A percentile compares a stretch with the other conserved stretches of the same genome.
These are phyloP conservation scores for Albula goreensis DNA, from an alignment of 2,113 vertebrate species.

Conservation along the genomic window DNA sequence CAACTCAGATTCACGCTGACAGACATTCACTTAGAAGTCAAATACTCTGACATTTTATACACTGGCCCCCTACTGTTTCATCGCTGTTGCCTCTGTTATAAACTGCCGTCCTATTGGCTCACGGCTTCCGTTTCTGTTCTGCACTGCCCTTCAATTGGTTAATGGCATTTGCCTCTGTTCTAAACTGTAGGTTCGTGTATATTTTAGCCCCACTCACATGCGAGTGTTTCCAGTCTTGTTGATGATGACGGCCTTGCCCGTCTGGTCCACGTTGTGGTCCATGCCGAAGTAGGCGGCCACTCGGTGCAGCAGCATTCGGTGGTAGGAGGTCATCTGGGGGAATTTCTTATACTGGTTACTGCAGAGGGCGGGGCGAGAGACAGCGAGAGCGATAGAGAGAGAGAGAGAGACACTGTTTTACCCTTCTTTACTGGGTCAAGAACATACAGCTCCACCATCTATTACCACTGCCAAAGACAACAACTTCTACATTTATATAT, in stretches of 20 bases:
- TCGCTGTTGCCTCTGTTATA: background rate
- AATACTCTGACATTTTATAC: background rate
- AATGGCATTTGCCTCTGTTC: background rate
- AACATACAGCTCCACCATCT: too few relatives aligned
- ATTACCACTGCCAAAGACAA: too few relatives aligned
- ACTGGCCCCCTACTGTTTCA: background rate
- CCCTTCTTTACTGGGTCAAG: background rate
- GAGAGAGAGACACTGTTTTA: constrained; percentile 7
- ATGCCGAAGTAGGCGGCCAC: constrained; percentile 99
- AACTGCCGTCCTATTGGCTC: background rate
- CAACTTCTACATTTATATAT: too few relatives aligned
- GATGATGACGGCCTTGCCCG: constrained; percentile 97
- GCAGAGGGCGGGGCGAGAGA: constrained; percentile 21
- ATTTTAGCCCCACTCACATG: constrained; percentile 77
- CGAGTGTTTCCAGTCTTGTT: constrained; percentile 98
- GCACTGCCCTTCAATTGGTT: background rate
- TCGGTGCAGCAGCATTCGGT: constrained; percentile 96
- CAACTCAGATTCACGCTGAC: background rate
- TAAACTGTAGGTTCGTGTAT: background rate
- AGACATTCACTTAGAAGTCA: background rate
- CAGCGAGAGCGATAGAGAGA: background rate
- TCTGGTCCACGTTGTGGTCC: constrained; percentile 99
- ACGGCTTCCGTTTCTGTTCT: background rate
- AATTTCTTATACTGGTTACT: constrained; percentile 99
- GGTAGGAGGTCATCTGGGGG: constrained; percentile 99